These are phyloP conservation scores for Neodontobutis hainanensis DNA, from an alignment of 2,113 vertebrate species.

Conservation along the genomic window DNA sequence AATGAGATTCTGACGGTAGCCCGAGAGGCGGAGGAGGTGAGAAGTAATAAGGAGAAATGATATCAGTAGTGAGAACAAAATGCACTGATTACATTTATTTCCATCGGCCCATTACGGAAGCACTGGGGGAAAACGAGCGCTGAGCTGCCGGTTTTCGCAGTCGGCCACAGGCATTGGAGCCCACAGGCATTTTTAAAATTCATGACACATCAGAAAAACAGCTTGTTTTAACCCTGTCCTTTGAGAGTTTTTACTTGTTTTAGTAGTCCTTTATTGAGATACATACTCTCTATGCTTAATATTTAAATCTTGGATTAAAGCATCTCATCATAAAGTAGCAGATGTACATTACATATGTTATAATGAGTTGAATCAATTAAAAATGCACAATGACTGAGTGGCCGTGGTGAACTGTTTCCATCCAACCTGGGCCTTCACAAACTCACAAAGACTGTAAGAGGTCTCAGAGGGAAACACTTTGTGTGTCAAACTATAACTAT, in stretches of 20 bases:
- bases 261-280: slow-evolving; percentile 54
- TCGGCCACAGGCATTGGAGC: slow-evolving; percentile 44
- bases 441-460: no score
- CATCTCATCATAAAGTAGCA: slow-evolving; percentile 30
- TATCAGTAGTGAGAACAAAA: slow-evolving; percentile 76
- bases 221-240: slow-evolving; percentile 39
- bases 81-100: slow-evolving; percentile 80
- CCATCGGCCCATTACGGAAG: slow-evolving; percentile 69
- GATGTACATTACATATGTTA: not conserved
- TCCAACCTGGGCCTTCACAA: no score
- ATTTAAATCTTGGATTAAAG: slow-evolving; percentile 51
- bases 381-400: not conserved
- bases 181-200: slow-evolving; percentile 59
- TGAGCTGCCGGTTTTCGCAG: slow-evolving; percentile 64
- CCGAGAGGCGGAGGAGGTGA: slow-evolving; percentile 53
- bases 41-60: slow-evolving; percentile 73
- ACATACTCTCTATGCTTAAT: slow-evolving; percentile 32
- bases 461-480: no score
- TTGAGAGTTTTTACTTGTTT: slow-evolving; percentile 55
- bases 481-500: no score
- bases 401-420: no score
- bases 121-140: slow-evolving; percentile 58
- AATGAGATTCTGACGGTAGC: slow-evolving; percentile 76
- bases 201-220: slow-evolving; percentile 63
- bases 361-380: not conserved